Base-by-base conservation (phyloP, 2,888 invertebrate species). In the Lacanobia wlatinum region DNA sequence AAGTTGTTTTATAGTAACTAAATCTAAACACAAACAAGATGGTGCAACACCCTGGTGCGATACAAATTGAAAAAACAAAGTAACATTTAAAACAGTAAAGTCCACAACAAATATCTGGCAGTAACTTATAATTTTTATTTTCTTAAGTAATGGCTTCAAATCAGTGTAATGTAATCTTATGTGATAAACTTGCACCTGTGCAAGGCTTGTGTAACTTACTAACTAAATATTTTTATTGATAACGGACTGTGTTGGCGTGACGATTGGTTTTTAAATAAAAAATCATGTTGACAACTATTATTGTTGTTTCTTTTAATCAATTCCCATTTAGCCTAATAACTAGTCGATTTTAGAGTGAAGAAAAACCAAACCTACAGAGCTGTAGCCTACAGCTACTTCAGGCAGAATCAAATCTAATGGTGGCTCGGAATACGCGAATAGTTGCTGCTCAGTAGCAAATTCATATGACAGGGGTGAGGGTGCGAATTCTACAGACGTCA, bases 201-300 rank as follows among this genome's bases (percentile, higher is more conserved):
- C 70, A 69, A 23, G 70, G 84, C 86, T 86, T 85, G n/a, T 66
- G 70, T 84, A 82, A 81, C 67, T 76, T 72, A 77, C 68, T 72
- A 55, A 67, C 56, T 64, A 67, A 81, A 75, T 70, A 81, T 78
- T 80, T 81, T 87, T 83, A 82, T 67, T 76, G 63, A 68, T 72
- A 76, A 67, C 66, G 16, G 80, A 82, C 78, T 64, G 74, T 64
- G 73, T 79, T 75, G 66, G 78, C 78, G 75, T 82, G 76, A 76
- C 48, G 58, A 85, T 77, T 84, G 79, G 73, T 85, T 83, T 84
- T 58, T 70, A 80, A 79, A 80, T 83, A 82, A 85, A 84, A 82
- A 83, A 84, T 81, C 76, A 76, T 81, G 80, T 83, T 84, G 75
- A 78, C 71, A 74, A 67, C 61, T 77, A 70, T 70, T 73, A 9